These are phyloP conservation scores for Cheilosia scutellata DNA, from an alignment of 2,888 invertebrate genomes.

Conservation along the genomic window DNA sequence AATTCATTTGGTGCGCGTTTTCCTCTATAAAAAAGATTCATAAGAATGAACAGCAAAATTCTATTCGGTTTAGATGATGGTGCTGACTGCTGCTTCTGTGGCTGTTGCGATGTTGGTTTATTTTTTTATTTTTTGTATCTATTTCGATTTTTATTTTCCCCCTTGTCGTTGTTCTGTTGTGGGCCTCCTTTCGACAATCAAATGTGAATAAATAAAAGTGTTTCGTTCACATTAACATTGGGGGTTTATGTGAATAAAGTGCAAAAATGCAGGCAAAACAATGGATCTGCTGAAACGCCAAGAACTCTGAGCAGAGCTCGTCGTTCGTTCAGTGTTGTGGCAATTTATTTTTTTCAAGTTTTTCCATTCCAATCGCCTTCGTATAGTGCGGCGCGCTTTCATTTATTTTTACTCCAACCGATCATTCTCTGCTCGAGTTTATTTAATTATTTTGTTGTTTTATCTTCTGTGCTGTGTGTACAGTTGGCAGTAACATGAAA, in stretches of 20 bases:
- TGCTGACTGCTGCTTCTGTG: conserved; percentile 38
- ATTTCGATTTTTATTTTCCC: conserved; percentile 66
- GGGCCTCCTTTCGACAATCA: conserved; percentile 26
- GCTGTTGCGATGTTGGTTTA: conserved; percentile 47
- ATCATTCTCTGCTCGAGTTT: conserved; percentile 24
- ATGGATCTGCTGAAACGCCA: conserved; percentile 50
- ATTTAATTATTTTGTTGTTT: conserved; percentile 62
- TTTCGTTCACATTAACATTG: not conserved
- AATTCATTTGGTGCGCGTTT: conserved; percentile 73
- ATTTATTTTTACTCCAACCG: conserved; percentile 39
- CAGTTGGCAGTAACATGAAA: conserved; percentile 47
- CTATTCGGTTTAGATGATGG: conserved; percentile 56
- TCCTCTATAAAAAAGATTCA: conserved; percentile 38
- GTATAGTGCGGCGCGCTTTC: conserved; percentile 27
- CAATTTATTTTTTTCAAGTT: conserved; percentile 33
- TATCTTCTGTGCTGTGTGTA: conserved; percentile 32
- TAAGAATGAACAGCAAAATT: conserved; percentile 48
- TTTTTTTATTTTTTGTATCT: conserved; percentile 48
- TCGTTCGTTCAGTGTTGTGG: conserved; percentile 53
- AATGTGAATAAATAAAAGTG: conserved; percentile 29
- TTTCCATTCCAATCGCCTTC: conserved; percentile 58
- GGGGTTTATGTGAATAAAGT: conserved; percentile 45
- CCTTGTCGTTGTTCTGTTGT: conserved; percentile 38
- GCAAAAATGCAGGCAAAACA: conserved; percentile 63
- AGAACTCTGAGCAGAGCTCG: conserved; percentile 57